Conservation (phyloP, 2,113 vertebrate genomes). For the Sporophila hypoxantha region DNA sequence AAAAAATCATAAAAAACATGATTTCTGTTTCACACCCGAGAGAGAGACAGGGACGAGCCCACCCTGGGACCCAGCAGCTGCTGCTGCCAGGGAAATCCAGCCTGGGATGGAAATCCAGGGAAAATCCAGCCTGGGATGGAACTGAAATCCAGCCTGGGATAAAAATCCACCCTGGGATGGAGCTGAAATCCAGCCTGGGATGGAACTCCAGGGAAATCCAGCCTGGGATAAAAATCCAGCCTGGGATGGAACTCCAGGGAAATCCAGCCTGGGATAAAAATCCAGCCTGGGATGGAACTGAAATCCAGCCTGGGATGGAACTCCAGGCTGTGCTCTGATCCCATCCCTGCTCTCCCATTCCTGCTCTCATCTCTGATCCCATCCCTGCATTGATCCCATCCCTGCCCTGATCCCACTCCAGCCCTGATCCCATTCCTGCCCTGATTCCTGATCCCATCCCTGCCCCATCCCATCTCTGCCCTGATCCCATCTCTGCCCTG, state of each 20-base stretch:
- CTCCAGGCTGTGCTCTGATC: too few species aligned
- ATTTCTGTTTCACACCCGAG: slow-evolving; percentile 61
- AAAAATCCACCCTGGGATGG: too few species aligned
- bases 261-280: too few species aligned
- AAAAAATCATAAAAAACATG: slow-evolving; percentile 70
- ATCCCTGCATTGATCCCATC: background rate
- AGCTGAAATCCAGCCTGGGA: too few species aligned
- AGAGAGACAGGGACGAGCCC: slow-evolving; percentile 44
- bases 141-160: background rate
- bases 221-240: too few species aligned
- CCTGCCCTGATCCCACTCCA: background rate
- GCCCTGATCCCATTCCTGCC: background rate
- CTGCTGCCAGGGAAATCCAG: background rate
- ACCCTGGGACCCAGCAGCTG: slow-evolving; percentile 39
- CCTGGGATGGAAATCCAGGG: background rate
- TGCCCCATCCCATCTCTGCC: background rate
- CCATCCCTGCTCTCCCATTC: background rate
- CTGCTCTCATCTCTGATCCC: too few species aligned
- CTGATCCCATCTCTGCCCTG: background rate
- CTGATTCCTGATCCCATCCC: background rate
- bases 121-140: background rate
- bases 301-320: background rate
- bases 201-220: too few species aligned
- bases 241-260: background rate
- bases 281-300: background rate